Conservation (phyloP, 2,797 vertebrate species). For the Vultur gryphus region DNA sequence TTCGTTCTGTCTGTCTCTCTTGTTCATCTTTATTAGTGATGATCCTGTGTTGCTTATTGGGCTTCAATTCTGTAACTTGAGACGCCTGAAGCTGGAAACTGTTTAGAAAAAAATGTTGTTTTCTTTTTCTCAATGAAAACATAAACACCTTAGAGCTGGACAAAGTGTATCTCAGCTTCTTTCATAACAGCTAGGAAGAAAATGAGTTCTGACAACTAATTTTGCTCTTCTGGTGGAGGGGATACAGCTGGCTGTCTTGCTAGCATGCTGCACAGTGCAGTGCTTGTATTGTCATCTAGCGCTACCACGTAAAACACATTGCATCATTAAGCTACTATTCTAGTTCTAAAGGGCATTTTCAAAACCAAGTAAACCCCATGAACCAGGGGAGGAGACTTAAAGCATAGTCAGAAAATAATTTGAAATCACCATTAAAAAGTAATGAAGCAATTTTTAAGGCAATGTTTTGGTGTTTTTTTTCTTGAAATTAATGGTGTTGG, state of each 20-base stretch:
- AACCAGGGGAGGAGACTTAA: not conserved
- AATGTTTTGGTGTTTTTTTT: accelerated
- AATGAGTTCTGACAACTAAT: not conserved
- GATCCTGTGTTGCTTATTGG: not conserved
- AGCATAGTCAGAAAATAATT: not conserved
- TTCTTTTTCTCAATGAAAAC: not conserved
- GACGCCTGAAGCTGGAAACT: not conserved
- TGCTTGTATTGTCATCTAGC: not conserved
- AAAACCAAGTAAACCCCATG: not conserved
- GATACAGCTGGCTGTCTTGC: not conserved
- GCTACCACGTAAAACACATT: not conserved
- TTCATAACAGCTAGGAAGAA: not conserved
- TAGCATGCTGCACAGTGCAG: not conserved
- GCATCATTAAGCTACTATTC: not conserved
- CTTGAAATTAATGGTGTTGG: not conserved
- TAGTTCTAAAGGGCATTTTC: not conserved
- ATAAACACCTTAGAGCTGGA: not conserved
- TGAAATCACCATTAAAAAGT: not conserved
- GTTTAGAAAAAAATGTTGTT: not conserved
- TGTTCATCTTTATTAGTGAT: not conserved
- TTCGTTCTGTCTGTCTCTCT: not conserved
- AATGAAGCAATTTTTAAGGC: not conserved
- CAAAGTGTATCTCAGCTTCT: not conserved
- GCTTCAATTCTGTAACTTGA: not conserved
- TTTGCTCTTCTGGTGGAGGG: not conserved